Percentiles rank a stretch among this genome's conserved stretches.
These are phyloP conservation scores for Myzus persicae DNA, from an alignment of 1,140 invertebrate genomes.

Conservation along the genomic window DNA sequence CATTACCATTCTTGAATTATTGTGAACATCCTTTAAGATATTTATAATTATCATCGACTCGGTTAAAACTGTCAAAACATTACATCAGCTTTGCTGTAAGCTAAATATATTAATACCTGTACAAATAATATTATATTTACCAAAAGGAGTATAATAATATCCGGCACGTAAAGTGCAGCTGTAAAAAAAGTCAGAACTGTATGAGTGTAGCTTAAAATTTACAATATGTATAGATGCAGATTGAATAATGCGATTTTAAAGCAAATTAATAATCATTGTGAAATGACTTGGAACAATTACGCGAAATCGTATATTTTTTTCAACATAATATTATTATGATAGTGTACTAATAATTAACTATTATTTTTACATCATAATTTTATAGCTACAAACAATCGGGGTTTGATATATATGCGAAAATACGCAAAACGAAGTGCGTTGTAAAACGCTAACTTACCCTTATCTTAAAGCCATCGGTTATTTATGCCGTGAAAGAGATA, in stretches of 20 bases:
- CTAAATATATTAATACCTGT: too few species aligned
- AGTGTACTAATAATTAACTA: background rate
- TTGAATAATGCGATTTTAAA: background rate
- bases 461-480: background rate
- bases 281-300: background rate
- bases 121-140: too few species aligned
- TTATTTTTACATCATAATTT: background rate
- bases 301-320: background rate
- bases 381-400: background rate
- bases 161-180: too few species aligned
- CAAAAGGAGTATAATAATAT: background rate
- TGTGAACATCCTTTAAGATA: background rate
- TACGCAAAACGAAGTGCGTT: background rate
- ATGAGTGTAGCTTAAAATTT: too few species aligned
- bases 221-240: too few species aligned
- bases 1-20: background rate
- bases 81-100: too few species aligned
- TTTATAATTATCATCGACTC: background rate
- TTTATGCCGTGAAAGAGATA: background rate
- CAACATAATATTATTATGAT: background rate
- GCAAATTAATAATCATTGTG: background rate
- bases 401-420: background rate
- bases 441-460: background rate
- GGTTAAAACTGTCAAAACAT: background rate
- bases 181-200: too few species aligned